These are phyloP conservation scores for Parthenolecanium corni DNA, from an alignment of 2,888 invertebrate genomes.

Conservation along the genomic window DNA sequence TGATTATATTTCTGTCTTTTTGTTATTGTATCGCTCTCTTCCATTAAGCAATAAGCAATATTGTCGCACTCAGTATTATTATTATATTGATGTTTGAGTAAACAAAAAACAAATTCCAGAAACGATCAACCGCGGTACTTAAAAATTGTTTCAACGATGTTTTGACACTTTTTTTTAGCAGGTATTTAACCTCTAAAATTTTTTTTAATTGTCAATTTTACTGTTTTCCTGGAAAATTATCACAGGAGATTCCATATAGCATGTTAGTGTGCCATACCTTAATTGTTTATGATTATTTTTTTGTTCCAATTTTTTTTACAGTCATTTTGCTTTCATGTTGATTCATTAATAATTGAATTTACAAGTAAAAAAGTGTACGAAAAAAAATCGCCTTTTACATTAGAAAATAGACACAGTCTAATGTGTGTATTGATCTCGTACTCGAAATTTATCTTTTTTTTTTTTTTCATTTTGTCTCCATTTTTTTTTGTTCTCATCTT, in stretches of 20 bases:
- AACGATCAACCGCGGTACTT: no score
- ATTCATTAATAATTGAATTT: no score
- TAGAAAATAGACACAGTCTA: constrained; percentile 11
- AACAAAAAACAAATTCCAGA: no score
- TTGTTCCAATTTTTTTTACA: constrained; percentile 3
- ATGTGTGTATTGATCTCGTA: constrained; percentile 26
- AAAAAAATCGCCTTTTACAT: background rate
- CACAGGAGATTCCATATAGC: constrained; percentile 24
- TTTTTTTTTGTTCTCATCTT: background rate
- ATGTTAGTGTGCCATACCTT: constrained; percentile 23
- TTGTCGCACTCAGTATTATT: constrained; percentile 25
- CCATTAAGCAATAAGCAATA: constrained; percentile 26
- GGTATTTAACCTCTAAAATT: no score
- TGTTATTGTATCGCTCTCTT: constrained; percentile 22
- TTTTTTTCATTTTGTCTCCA: background rate
- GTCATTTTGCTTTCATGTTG: background rate
- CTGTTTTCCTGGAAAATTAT: background rate
- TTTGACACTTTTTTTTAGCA: no score
- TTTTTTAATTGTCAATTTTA: background rate
- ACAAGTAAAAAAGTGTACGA: no score
- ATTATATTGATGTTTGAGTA: no score
- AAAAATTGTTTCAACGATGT: no score
- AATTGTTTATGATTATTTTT: constrained; percentile 3
- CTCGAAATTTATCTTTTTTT: background rate
- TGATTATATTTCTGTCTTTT: constrained; percentile 7